phyloP scores from a whole-genome alignment of 2,888 invertebrate species.

The Noctua janthe region DNA sequence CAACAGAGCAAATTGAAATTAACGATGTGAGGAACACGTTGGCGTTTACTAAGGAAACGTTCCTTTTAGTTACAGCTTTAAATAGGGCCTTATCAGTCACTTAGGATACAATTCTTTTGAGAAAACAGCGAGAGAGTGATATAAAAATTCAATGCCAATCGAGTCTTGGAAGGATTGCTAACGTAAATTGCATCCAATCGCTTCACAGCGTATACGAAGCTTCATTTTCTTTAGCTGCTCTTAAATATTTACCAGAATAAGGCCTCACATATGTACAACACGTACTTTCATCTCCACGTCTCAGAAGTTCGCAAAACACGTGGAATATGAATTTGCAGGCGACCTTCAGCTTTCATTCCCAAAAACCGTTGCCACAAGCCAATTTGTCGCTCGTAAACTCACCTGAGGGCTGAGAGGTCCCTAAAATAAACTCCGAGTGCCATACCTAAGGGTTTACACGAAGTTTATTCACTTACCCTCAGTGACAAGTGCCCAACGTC shows the following conservation, averaged over 20 bases:
- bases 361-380: slow-evolving; percentile 42
- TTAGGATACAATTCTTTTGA: background rate
- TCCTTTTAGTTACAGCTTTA: slow-evolving; percentile 22
- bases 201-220: background rate
- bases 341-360: slow-evolving; percentile 39
- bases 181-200: slow-evolving; percentile 22
- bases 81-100: slow-evolving; percentile 17
- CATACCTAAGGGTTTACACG: slow-evolving; percentile 52
- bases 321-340: slow-evolving; percentile 34
- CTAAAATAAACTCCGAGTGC: slow-evolving; percentile 50
- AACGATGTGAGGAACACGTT: slow-evolving; percentile 42
- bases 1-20: slow-evolving; percentile 49
- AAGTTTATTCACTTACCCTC: slow-evolving; percentile 66
- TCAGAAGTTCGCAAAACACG: slow-evolving; percentile 25
- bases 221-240: slow-evolving; percentile 20
- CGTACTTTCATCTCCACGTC: slow-evolving; percentile 34
- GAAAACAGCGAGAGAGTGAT: background rate
- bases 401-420: slow-evolving; percentile 54
- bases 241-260: slow-evolving; percentile 26
- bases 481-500: slow-evolving; percentile 61
- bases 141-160: slow-evolving; percentile 25
- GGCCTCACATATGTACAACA: slow-evolving; percentile 21
- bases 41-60: slow-evolving; percentile 41
- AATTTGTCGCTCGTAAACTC: slow-evolving; percentile 69
- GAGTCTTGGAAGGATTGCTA: slow-evolving; percentile 11